Base-by-base conservation (phyloP, 1,140 invertebrate species). In the Leptopilina clavipes region DNA sequence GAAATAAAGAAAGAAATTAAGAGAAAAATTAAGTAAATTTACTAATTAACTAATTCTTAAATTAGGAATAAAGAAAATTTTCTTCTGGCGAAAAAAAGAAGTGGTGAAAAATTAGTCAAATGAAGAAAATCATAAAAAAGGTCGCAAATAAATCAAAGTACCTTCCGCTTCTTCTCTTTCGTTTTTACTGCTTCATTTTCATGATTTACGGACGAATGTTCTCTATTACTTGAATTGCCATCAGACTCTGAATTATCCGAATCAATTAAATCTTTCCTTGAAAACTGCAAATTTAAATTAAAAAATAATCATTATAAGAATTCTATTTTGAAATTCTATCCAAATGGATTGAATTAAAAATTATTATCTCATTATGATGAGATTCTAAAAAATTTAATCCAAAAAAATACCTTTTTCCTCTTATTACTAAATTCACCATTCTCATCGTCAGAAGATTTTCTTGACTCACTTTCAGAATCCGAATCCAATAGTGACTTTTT, bases 401-500 rank as follows among this genome's bases (percentile, higher is more conserved):
- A 45, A 71, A 37, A n/a, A 72, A 71, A 77, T 77, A 81, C 79
- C 70, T 72, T 71, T 18, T 79, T 52, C 11, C 25, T 22, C 59
- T 76, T 43, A 56, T 74, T 65, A 74, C 82, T 19, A 31, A 17
- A 10, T 43, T 71, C 8, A 14, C 65, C 19, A 56, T 76, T 12
- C 5, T 76, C 31, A 22, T 71, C 75, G 9, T 80, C 78, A 37
- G 37, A 43, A 0, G 22, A 40, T 37, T 31, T 6, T 59, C n/a
- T 5, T 25, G 52, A 19, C 12, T 65, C 43, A 25, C 40, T 40
- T 44, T 75, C 43, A 1, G 82, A 79, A 48, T 84, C 82, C 11
- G 73, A 77, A 73, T 84, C 80, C 22, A 83, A 19, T 56, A 78
- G 5, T 3, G 48, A n/a, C 48, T n/a, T 17, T 43, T n/a, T 12